Conservation (phyloP, 2,113 vertebrate species). For the Ahaetulla prasina region DNA sequence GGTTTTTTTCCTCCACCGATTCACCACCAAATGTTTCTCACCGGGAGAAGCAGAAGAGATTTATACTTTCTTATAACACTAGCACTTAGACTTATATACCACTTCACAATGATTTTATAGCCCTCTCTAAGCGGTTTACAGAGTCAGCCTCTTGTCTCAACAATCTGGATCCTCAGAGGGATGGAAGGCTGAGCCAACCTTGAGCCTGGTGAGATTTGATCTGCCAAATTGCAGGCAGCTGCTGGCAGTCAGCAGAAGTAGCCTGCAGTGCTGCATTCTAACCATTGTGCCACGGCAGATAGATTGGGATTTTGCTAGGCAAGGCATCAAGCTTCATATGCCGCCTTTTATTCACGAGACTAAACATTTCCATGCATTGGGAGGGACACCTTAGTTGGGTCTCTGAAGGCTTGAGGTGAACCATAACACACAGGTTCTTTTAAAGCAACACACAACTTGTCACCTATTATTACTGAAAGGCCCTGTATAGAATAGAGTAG, state of each 20-base stretch:
- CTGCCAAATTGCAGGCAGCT: too few species aligned
- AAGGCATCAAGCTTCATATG: not conserved
- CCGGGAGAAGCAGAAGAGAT: not conserved
- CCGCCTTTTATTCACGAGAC: conserved; percentile 38
- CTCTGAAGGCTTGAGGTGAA: conserved; percentile 54
- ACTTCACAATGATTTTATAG: too few species aligned
- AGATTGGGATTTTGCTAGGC: not conserved
- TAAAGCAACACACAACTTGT: conserved; percentile 56
- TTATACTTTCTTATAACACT: not conserved
- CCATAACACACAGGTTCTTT: conserved; percentile 53
- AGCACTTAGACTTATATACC: too few species aligned
- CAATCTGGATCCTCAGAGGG: too few species aligned
- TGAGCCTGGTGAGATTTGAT: too few species aligned
- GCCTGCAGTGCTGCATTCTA: too few species aligned
- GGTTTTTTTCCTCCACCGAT: not conserved
- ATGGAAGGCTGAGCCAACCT: too few species aligned
- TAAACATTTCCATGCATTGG: conserved; percentile 38
- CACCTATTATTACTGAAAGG: conserved; percentile 47
- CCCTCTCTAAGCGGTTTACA: too few species aligned
- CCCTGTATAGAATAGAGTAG: too few species aligned
- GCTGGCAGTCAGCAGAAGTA: too few species aligned
- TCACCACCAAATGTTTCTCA: not conserved
- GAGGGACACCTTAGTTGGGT: conserved; percentile 33
- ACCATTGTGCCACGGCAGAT: not conserved
- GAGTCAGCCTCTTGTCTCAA: too few species aligned